Evolutionary conservation across 2,797 vertebrate species (phyloP).

Genomic region (Danio albolineatus): DNA sequence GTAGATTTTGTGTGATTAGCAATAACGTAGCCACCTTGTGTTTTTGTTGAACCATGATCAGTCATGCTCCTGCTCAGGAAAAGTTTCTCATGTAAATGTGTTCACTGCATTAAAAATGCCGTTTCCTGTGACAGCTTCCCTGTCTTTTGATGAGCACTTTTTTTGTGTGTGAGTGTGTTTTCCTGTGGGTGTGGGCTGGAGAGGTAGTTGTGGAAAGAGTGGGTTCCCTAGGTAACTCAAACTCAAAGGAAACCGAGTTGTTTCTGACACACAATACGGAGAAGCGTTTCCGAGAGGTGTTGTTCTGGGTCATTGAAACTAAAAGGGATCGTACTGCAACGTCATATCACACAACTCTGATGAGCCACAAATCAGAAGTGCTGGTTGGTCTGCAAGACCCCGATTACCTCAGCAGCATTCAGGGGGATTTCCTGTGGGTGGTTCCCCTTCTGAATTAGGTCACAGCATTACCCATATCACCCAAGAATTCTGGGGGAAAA

Average conservation of each 20-base stretch:
- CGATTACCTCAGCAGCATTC: conserved; percentile 70
- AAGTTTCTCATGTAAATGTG: conserved; percentile 53
- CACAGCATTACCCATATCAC: conserved; percentile 71
- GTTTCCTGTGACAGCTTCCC: conserved; percentile 52
- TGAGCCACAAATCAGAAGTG: conserved; percentile 40
- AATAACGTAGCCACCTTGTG: conserved; percentile 41
- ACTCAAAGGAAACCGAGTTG: conserved; percentile 55
- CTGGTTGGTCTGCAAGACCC: conserved; percentile 55
- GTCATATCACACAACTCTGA: conserved; percentile 29
- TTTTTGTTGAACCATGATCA: conserved; percentile 57
- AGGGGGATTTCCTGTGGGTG: conserved; percentile 80
- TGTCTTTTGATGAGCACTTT: conserved; percentile 49
- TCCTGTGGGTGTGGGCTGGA: conserved; percentile 30
- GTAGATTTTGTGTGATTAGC: conserved; percentile 33
- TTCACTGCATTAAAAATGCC: conserved; percentile 48
- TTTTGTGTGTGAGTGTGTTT: conserved; percentile 48
- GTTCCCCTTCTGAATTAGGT: conserved; percentile 79
- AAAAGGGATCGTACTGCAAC: conserved; percentile 16
- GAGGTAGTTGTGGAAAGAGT: conserved; percentile 43
- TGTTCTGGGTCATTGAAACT: conserved; percentile 52
- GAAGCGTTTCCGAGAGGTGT: conserved; percentile 42
- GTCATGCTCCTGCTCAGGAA: conserved; percentile 43
- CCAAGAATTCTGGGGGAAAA: conserved; percentile 68
- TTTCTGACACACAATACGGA: conserved; percentile 38
- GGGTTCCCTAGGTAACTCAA: conserved; percentile 52